Conservation (phyloP, 2,888 invertebrate genomes). For the Pristionchus entomophagus region DNA sequence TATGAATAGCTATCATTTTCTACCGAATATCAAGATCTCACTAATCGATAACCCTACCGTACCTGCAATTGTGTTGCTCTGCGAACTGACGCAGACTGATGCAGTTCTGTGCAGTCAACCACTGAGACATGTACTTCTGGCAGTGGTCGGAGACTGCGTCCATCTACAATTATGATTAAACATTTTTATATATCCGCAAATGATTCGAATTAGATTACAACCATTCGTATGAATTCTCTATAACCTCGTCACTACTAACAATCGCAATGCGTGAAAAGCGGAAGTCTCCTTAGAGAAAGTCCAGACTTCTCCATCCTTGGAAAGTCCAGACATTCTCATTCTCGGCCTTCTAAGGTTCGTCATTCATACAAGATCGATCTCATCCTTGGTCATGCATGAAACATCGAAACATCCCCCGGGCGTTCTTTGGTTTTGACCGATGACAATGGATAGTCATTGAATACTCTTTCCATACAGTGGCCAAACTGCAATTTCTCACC, state of each 20-base stretch:
- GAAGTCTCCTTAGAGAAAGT: too few species aligned
- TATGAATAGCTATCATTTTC: not conserved
- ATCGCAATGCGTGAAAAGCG: not conserved
- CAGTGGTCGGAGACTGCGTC: constrained; percentile 78
- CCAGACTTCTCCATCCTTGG: too few species aligned
- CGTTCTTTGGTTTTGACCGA: not conserved
- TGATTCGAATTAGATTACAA: not conserved
- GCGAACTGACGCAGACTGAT: constrained; percentile 78
- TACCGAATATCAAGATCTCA: not conserved
- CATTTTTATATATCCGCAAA: not conserved
- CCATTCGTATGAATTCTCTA: not conserved
- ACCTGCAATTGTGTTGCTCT: constrained; percentile 76
- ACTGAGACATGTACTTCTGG: constrained; percentile 78
- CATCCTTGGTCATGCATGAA: not conserved
- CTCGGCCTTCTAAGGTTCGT: not conserved
- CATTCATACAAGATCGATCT: not conserved
- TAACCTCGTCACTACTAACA: not conserved
- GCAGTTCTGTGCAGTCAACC: constrained; percentile 77
- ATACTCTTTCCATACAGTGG: too few species aligned
- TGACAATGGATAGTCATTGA: too few species aligned
- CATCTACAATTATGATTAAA: constrained; percentile 72
- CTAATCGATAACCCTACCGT: not conserved
- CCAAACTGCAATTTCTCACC: too few species aligned
- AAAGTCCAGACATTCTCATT: not conserved
- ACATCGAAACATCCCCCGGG: not conserved